Base-by-base conservation (phyloP, 2,888 invertebrate species). In the Sarcophaga subvicina region DNA sequence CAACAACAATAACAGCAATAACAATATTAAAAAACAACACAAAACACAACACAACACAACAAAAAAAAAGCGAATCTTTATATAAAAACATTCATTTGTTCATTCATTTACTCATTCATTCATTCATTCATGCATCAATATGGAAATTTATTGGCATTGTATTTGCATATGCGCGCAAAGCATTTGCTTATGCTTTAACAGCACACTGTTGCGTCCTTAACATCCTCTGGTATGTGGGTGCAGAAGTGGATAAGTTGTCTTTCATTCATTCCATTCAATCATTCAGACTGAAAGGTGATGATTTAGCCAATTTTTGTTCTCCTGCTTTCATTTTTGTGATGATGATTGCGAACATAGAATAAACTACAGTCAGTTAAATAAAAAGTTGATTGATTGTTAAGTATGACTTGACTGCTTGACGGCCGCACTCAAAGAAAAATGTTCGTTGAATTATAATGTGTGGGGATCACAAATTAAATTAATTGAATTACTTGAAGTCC, bases 281-380 rank as follows among this genome's bases (percentile, higher is more conserved):
- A 82, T 60, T 54, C 27, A 27, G 62, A 71, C 79, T 76, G 76
- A 82, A 82, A 75, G 79, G 85, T 82, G 85, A 82, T 86, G 85
- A 86, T 75, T 86, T 82, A 79, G 64, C 69, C 75, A 83, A 80
- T 80, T 79, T 64, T 84, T 20, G 25, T 49, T 71, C n/a, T 22
- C 5, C 11, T 22, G 62, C 22, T 62, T 62, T 22, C 10, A 27
- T 70, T 22, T 22, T 22, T 70, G 22, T 54, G 25, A 54, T 37
- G 8, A 37, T 73, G n/a, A 37, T 67, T 71, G 22, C 20, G 54
- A 78, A 59, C 69, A 64, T 59, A 72, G 67, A 85, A 80, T 45
- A 72, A 25, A 37, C 37, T 37, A 66, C 76, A 75, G 45, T 20
- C 22, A 54, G 17, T 27, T 72, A 60, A 59, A 14, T 54, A 76